These are phyloP conservation scores for Halcyon smyrnensis DNA, from an alignment of 2,797 vertebrate species.

Conservation along the genomic window DNA sequence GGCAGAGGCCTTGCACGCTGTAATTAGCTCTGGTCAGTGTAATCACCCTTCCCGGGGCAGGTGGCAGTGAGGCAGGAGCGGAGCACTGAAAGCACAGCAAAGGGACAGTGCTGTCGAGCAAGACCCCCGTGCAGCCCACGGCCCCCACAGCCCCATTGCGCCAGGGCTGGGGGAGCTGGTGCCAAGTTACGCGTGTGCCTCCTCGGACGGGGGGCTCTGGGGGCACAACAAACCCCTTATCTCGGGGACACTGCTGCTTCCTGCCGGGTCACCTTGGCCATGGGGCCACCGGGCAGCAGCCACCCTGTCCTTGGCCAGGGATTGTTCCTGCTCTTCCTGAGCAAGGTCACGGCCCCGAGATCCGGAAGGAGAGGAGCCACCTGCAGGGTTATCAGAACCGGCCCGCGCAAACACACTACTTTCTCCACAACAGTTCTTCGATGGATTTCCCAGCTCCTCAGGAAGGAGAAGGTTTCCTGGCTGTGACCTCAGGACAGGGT, in stretches of 20 bases:
- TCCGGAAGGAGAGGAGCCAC: background rate
- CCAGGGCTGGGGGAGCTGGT: accelerated
- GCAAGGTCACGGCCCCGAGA: accelerated
- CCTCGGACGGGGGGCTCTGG: accelerated
- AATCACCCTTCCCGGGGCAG: slow-evolving; percentile 35
- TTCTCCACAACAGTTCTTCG: accelerated
- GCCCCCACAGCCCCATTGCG: background rate
- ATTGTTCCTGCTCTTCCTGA: background rate
- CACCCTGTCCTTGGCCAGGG: background rate
- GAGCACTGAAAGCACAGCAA: background rate
- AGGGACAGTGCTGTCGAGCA: background rate
- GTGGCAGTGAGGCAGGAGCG: background rate
- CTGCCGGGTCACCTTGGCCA: accelerated
- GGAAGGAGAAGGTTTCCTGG: background rate
- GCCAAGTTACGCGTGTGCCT: accelerated
- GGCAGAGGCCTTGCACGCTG: slow-evolving; percentile 66
- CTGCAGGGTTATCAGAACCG: accelerated
- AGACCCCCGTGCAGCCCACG: accelerated
- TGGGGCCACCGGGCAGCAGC: accelerated
- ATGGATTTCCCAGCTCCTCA: background rate
- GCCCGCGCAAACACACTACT: accelerated
- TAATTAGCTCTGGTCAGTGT: slow-evolving; percentile 84
- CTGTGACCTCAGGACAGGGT: accelerated
- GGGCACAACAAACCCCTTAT: background rate
- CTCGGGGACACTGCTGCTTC: background rate